Evolutionary conservation across 2,888 invertebrate genomes (phyloP), one percentile per base, ranked within the genome.

Genomic region (Synergus laeviventris): DNA sequence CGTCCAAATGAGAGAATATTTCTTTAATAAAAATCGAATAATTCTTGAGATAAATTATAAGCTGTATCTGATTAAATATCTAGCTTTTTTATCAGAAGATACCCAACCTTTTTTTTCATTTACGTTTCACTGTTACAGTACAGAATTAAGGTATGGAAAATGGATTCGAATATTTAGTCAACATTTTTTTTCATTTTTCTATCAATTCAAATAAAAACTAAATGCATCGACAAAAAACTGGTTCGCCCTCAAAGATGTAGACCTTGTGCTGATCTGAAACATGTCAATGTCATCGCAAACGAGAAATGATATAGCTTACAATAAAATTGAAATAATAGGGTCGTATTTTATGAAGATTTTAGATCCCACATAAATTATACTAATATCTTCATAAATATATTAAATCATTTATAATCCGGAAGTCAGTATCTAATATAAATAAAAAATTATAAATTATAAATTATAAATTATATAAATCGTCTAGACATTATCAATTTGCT

Each of bases 221-320:
- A 49, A 70, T 70, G 24, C n/a, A 49, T n/a, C 31, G 24, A 70
- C 49, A 70, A 49, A 64, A 75, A 75, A 75, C 75, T 75, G 75
- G 75, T 75, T 75, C 64, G 39, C 75, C 75, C 64, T 75, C 75
- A 75, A 21, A 38, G 49, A 31, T 16, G n/a, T 54, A 62, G 81
- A 85, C 87, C 87, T 87, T 84, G 83, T 78, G 76, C 75, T 81
- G 60, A 79, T 83, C 73, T 73, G 76, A 87, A 86, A 84, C 76
- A 66, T 85, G 85, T 86, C 85, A 84, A 81, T 86, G 84, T 79
- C 82, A 80, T 81, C 78, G 70, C 24, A 31, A 49, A 49, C 49
- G 45, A 70, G 70, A 70, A 70, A 70, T 21, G 24, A 49, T 66
- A 42, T 38, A 62, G n/a, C 36, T 16, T 21, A 49, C 49, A 49